A percentile compares a stretch with the other conserved stretches of the same genome.
These are phyloP conservation scores for Barbus barbus DNA, from an alignment of 2,113 vertebrate species.

Conservation along the genomic window DNA sequence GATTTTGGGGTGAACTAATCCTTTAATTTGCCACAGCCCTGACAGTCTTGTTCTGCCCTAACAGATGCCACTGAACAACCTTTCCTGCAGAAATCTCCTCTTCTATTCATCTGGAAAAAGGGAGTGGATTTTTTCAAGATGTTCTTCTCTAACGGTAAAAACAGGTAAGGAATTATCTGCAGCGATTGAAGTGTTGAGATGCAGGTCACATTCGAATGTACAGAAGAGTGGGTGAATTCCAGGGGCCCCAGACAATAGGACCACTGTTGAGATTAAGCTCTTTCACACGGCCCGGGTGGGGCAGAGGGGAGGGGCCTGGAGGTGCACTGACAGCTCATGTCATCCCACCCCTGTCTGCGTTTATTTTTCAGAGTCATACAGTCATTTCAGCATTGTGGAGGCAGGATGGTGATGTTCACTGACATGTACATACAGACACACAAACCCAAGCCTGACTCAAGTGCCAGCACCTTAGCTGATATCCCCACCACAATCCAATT, in stretches of 20 bases:
- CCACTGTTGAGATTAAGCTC: slow-evolving; percentile 35
- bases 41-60: background rate
- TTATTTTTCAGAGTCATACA: slow-evolving; percentile 48
- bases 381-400: slow-evolving; percentile 34
- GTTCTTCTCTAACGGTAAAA: slow-evolving; percentile 8
- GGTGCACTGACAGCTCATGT: slow-evolving; percentile 56
- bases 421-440: slow-evolving; percentile 8
- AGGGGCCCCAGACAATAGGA: slow-evolving; percentile 36
- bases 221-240: slow-evolving; percentile 46
- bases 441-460: background rate
- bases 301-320: background rate
- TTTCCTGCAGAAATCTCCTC: slow-evolving; percentile 3
- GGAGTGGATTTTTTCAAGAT: slow-evolving; percentile 17
- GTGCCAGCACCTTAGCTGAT: background rate
- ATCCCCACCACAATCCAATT: background rate
- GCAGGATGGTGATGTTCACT: slow-evolving; percentile 21
- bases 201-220: slow-evolving; percentile 38
- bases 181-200: slow-evolving; percentile 48
- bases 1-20: background rate
- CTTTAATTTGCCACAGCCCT: slow-evolving; percentile 23
- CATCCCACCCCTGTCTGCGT: slow-evolving; percentile 49
- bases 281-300: background rate
- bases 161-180: slow-evolving; percentile 19
- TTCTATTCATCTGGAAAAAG: slow-evolving; percentile 41
- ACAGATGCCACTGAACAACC: background rate